These are phyloP conservation scores for Cylindroiulus punctatus DNA, from an alignment of 2,888 invertebrate species.

Conservation along the genomic window DNA sequence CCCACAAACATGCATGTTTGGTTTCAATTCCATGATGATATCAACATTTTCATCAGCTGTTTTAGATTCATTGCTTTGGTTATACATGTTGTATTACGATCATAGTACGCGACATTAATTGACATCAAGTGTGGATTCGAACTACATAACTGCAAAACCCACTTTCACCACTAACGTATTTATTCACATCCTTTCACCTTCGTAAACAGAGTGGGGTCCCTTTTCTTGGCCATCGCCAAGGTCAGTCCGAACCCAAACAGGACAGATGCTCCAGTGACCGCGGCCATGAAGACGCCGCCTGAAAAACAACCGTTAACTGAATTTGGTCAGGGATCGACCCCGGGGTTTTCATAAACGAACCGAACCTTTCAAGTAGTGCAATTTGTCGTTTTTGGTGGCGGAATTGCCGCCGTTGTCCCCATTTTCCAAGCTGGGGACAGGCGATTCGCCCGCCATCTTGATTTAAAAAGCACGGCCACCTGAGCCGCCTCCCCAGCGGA, in stretches of 20 bases:
- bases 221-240: slow-evolving; percentile 79
- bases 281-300: slow-evolving; percentile 78
- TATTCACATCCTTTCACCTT: too few species aligned
- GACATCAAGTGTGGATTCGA: too few species aligned
- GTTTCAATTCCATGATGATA: too few species aligned
- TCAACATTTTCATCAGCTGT: too few species aligned
- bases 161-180: too few species aligned
- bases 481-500: too few species aligned
- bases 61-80: too few species aligned
- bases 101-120: too few species aligned
- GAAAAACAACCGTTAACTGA: slow-evolving; percentile 56
- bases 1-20: too few species aligned
- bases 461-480: not conserved
- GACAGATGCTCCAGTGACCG: slow-evolving; percentile 81
- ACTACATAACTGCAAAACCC: too few species aligned
- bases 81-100: too few species aligned
- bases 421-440: not conserved
- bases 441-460: slow-evolving; percentile 23
- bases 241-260: slow-evolving; percentile 84
- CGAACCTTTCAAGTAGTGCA: not conserved
- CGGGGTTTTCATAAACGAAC: not conserved
- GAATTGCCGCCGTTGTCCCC: not conserved
- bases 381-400: not conserved
- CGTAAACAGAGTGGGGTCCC: slow-evolving; percentile 81
- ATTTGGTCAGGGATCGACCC: not conserved